Conservation (phyloP, 2,888 invertebrate genomes). For the Hypsopygia costalis region DNA sequence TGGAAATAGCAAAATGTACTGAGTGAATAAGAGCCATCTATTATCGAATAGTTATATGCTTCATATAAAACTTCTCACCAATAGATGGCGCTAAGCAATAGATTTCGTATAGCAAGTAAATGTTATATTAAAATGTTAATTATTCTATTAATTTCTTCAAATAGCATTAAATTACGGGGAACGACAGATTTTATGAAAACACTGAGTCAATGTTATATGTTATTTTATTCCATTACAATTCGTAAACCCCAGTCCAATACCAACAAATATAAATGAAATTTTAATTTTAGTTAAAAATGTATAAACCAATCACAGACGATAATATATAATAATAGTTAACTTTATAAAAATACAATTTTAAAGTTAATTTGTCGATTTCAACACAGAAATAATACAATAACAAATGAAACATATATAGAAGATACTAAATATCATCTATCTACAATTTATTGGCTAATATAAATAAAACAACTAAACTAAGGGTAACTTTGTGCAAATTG, state of each 20-base stretch:
- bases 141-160: too few species aligned
- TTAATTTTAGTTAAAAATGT: slow-evolving; percentile 3
- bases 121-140: too few species aligned
- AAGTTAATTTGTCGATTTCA: background rate
- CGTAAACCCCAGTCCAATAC: slow-evolving; percentile 2
- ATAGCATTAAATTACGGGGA: too few species aligned
- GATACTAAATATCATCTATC: too few species aligned
- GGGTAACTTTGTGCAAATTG: slow-evolving; percentile 10
- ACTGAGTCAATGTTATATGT: background rate
- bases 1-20: background rate
- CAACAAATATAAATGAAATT: slow-evolving; percentile 3
- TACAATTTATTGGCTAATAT: too few species aligned
- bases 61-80: slow-evolving; percentile 15
- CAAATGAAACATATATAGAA: background rate
- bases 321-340: slow-evolving; percentile 14
- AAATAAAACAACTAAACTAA: slow-evolving; percentile 13
- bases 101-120: too few species aligned
- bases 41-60: slow-evolving; percentile 9
- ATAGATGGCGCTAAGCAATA: slow-evolving; percentile 25
- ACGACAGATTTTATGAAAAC: background rate
- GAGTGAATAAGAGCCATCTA: slow-evolving; percentile 23
- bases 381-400: background rate
- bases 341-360: background rate
- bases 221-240: too few species aligned
- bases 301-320: slow-evolving; percentile 17